A percentile compares a stretch with the other conserved stretches of the same genome.
Conservation (phyloP, 2,888 invertebrate genomes). For the Cremastobaeus sp. region DNA sequence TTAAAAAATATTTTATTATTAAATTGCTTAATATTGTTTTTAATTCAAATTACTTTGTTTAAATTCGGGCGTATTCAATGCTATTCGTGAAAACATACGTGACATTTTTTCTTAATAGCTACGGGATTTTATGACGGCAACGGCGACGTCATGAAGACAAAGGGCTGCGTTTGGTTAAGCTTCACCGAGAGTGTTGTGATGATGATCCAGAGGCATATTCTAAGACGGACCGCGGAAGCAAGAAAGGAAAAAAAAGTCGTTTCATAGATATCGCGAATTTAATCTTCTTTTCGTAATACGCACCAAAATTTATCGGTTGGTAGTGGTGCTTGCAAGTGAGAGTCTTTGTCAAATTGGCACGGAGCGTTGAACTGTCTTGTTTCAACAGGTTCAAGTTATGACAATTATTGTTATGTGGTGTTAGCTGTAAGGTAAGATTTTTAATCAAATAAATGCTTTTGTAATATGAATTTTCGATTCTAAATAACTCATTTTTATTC, state of each 20-base stretch:
- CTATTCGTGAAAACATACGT: too few relatives aligned
- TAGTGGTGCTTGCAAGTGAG: not conserved
- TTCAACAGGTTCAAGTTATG: not conserved
- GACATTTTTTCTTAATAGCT: too few relatives aligned
- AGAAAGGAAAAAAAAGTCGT: not conserved
- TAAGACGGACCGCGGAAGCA: not conserved
- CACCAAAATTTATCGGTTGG: not conserved
- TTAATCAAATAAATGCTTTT: not conserved
- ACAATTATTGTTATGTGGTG: not conserved
- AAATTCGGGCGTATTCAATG: slow-evolving; percentile 5
- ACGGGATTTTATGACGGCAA: too few relatives aligned
- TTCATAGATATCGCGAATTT: not conserved
- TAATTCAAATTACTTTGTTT: not conserved
- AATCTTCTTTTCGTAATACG: not conserved
- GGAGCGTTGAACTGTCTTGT: slow-evolving; percentile 2
- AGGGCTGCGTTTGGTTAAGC: too few relatives aligned
- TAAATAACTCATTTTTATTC: not conserved
- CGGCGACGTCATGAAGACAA: too few relatives aligned
- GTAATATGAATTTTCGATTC: not conserved
- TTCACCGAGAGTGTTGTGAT: too few relatives aligned
- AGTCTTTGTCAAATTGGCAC: not conserved
- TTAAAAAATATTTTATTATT: not conserved
- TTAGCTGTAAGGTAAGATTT: not conserved
- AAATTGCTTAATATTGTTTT: not conserved
- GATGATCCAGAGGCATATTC: not conserved